These are phyloP conservation scores for Latheticus oryzae DNA, from an alignment of 2,888 invertebrate genomes.

Conservation along the genomic window DNA sequence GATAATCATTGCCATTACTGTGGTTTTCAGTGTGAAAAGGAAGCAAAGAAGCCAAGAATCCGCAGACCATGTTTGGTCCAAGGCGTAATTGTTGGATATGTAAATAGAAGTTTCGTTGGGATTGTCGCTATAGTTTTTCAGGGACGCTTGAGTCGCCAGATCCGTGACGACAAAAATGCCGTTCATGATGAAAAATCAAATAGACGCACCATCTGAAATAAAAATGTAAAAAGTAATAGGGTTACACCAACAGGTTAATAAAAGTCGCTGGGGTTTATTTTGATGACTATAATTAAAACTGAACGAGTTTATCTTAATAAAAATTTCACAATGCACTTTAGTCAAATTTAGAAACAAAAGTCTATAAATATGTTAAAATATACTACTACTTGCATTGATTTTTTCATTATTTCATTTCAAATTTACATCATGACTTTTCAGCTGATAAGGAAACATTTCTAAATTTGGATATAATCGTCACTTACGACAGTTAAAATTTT, in stretches of 20 bases:
- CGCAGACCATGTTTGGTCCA: constrained; percentile 49
- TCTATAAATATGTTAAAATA: constrained; percentile 9
- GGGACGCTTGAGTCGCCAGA: constrained; percentile 43
- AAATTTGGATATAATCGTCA: too few species aligned
- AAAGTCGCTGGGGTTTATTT: too few species aligned
- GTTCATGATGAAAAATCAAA: constrained; percentile 51
- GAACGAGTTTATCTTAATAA: too few species aligned
- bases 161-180: constrained; percentile 52
- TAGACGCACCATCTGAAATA: constrained; percentile 7
- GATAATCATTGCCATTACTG: constrained; percentile 90
- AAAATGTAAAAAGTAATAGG: too few species aligned
- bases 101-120: constrained; percentile 47
- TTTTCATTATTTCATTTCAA: too few species aligned
- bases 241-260: too few species aligned
- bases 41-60: constrained; percentile 69
- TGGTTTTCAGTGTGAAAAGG: constrained; percentile 75
- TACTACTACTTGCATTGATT: too few species aligned
- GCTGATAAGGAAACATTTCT: too few species aligned
- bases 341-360: constrained; percentile 6
- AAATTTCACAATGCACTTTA: too few species aligned
- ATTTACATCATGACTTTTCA: too few species aligned
- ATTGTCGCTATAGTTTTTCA: constrained; percentile 45
- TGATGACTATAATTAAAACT: too few species aligned
- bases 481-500: too few species aligned
- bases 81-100: constrained; percentile 47